Evolutionary conservation across 2,888 invertebrate species (phyloP).

Genomic region (Eristalis pertinax): DNA sequence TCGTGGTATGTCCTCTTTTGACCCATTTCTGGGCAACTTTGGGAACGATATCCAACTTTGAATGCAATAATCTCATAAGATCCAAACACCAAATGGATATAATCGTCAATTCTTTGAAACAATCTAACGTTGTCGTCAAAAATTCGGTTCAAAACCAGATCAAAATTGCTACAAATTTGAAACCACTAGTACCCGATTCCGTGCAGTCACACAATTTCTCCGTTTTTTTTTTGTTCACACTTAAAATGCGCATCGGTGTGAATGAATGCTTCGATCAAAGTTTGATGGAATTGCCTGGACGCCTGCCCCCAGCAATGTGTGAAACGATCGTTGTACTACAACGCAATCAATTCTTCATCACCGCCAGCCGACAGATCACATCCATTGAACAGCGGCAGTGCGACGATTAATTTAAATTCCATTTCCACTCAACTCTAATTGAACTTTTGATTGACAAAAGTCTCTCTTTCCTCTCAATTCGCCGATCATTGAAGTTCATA

Average conservation of each 20-base stretch:
- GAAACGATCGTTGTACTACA: constrained; percentile 25
- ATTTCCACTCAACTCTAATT: constrained; percentile 54
- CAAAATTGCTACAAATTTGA: neutral
- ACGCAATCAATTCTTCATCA: constrained; percentile 52
- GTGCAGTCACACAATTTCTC: neutral
- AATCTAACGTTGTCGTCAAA: neutral
- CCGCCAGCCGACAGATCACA: constrained; percentile 1
- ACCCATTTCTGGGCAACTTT: too few species aligned
- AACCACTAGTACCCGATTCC: neutral
- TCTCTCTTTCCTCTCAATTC: constrained; percentile 1
- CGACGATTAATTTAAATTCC: constrained; percentile 58
- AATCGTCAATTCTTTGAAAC: too few species aligned
- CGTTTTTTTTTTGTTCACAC: neutral
- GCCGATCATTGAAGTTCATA: constrained; percentile 20
- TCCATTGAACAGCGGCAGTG: constrained; percentile 38
- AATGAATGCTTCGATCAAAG: constrained; percentile 38
- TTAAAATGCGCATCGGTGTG: constrained; percentile 10
- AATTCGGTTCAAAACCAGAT: neutral
- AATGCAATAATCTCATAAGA: too few species aligned
- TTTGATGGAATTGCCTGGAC: constrained; percentile 15
- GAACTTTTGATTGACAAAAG: constrained; percentile 57
- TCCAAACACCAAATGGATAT: too few species aligned
- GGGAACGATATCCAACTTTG: too few species aligned
- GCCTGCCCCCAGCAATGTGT: constrained; percentile 19
- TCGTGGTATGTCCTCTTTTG: too few species aligned